Evolutionary conservation across 2,797 vertebrate species (phyloP), one percentile per base, ranked within the genome.

Genomic region (Typhlichthys subterraneus): DNA sequence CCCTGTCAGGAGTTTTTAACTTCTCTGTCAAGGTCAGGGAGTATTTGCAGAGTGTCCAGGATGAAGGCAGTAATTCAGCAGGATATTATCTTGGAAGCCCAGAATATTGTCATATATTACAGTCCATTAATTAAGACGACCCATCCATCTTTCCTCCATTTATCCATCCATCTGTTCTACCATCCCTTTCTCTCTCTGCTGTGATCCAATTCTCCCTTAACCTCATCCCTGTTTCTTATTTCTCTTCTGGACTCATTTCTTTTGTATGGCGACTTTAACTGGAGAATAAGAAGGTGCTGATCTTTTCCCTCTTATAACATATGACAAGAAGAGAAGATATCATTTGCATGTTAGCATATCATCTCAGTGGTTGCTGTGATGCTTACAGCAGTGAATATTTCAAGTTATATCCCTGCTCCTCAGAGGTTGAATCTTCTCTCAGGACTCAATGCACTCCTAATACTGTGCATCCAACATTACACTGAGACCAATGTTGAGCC

Each of bases 21-120:
- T 61, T 53, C 58, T 73, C 62, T 61, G 66, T 80, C 81, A 89
- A 90, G 87, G 87, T 88, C 85, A 67, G 0, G 8, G 64, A 69
- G 59, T 83, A 86, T 87, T 83, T 84, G 72, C 83, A 68, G 67
- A 81, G 72, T 45, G 68, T 53, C 71, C 57, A 17, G 74, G 75
- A 86, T 78, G 83, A 77, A 59, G 80, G 79, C 77, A 53, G 70
- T 85, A 74, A 82, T 83, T 87, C 83, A 57, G 65, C 61, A 75
- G 63, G 85, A 85, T 88, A 83, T 81, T 80, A 87, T 88, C 85
- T 86, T 81, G 83, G 87, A 89, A 77, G 69, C 59, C 75, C 52
- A 71, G 73, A 75, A 76, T 73, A 69, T 63, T 69, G 67, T 85
- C 84, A 59, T 86, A 85, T 84, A 89, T 87, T 85, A 82, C 77